phyloP scores from a whole-genome alignment of 37 sponge, comb jelly and placozoan genomes.

The Aplysina aerophoba region DNA sequence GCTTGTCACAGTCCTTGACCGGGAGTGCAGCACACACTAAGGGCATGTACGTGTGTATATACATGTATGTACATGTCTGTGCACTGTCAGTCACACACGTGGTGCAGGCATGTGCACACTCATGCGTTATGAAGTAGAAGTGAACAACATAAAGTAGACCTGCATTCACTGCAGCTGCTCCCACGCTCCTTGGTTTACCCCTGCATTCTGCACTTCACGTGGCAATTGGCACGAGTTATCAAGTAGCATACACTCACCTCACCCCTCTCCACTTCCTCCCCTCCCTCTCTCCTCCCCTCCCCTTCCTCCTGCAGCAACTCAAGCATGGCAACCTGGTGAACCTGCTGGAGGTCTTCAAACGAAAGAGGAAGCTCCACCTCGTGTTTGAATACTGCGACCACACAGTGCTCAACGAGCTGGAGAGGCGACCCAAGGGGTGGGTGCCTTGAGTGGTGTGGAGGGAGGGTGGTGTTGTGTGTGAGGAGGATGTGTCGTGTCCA shows the following conservation, averaged over 20 bases:
- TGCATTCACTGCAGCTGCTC: not conserved
- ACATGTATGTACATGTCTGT: no score
- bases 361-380: constrained; percentile 89
- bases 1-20: no score
- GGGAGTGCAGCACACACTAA: no score
- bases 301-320: constrained; percentile 66
- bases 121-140: no score
- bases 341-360: constrained; percentile 92
- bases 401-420: constrained; percentile 96
- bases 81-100: no score
- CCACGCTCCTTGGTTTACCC: not conserved
- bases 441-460: not conserved
- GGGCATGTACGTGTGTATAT: no score
- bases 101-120: no score
- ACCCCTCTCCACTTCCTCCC: not conserved
- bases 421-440: constrained; percentile 87
- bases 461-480: not conserved
- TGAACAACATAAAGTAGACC: no score
- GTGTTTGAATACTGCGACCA: constrained; percentile 99
- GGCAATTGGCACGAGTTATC: no score
- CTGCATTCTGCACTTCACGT: no score
- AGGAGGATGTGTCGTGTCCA: not conserved
- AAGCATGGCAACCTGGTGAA: constrained; percentile 97
- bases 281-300: not conserved
- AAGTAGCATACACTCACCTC: not conserved